These are phyloP conservation scores for Rhea americana DNA, from an alignment of 2,113 vertebrate genomes.

Conservation along the genomic window DNA sequence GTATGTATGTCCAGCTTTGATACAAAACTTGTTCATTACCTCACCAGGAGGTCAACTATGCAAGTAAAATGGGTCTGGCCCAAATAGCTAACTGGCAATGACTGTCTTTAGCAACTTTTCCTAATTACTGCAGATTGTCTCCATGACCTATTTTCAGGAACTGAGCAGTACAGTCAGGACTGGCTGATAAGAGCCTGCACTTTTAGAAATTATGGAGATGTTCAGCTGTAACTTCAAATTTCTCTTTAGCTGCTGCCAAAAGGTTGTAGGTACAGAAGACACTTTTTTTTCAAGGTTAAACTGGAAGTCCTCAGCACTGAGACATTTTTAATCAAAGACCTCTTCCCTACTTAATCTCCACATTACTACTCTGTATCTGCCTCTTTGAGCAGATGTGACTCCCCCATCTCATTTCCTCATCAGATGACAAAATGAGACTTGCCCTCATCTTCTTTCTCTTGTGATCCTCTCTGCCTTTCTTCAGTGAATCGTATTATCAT, in stretches of 20 bases:
- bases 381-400: background rate
- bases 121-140: conserved; percentile 16
- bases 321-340: background rate
- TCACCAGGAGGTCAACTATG: background rate
- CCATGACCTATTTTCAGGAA: conserved; percentile 8
- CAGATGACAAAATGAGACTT: background rate
- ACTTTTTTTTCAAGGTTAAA: background rate
- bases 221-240: background rate
- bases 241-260: background rate
- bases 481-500: background rate
- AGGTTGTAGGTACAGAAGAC: background rate
- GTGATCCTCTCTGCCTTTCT: background rate
- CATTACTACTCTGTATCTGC: background rate
- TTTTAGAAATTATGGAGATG: background rate
- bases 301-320: background rate
- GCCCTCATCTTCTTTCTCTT: background rate
- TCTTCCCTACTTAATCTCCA: background rate
- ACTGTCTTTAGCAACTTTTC: conserved; percentile 14
- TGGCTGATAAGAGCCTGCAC: background rate
- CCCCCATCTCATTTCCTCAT: background rate
- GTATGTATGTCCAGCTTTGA: background rate
- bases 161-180: background rate
- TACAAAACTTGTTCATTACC: conserved; percentile 28
- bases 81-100: conserved; percentile 11
- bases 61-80: background rate